These are phyloP conservation scores for Percina caprodes DNA, from an alignment of 2,113 vertebrate species.

Conservation along the genomic window DNA sequence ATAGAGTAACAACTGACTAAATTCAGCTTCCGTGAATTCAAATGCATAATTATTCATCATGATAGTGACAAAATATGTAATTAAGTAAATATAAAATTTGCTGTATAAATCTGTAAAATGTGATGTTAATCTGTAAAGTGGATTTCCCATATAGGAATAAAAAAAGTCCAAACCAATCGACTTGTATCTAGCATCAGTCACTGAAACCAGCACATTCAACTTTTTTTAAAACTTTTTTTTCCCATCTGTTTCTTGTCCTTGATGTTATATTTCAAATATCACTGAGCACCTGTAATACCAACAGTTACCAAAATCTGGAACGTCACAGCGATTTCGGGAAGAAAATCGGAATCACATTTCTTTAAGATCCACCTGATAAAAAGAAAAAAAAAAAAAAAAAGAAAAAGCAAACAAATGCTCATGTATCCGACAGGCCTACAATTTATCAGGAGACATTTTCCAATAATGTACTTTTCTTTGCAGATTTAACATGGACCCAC, in stretches of 20 bases:
- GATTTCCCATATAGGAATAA: not conserved
- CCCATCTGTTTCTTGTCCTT: not conserved
- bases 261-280: conserved; percentile 10
- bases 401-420: conserved; percentile 33
- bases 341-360: conserved; percentile 1
- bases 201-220: not conserved
- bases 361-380: conserved; percentile 36
- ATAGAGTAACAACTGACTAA: not conserved
- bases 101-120: not conserved
- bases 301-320: not conserved
- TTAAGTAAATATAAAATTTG: not conserved
- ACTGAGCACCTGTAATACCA: not conserved
- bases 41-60: not conserved
- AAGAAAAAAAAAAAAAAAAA: conserved; percentile 21
- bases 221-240: not conserved
- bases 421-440: conserved; percentile 33
- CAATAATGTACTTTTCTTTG: conserved; percentile 65
- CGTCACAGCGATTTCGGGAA: not conserved
- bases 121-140: not conserved
- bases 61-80: not conserved
- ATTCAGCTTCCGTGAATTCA: not conserved
- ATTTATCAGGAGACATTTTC: conserved; percentile 61
- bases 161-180: not conserved
- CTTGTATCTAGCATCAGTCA: not conserved
- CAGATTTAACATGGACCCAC: conserved; percentile 66